Percentiles rank a stretch among this genome's conserved stretches.
Evolutionary conservation across 2,797 vertebrate genomes (phyloP).

Genomic region (Esox masquinongy): DNA sequence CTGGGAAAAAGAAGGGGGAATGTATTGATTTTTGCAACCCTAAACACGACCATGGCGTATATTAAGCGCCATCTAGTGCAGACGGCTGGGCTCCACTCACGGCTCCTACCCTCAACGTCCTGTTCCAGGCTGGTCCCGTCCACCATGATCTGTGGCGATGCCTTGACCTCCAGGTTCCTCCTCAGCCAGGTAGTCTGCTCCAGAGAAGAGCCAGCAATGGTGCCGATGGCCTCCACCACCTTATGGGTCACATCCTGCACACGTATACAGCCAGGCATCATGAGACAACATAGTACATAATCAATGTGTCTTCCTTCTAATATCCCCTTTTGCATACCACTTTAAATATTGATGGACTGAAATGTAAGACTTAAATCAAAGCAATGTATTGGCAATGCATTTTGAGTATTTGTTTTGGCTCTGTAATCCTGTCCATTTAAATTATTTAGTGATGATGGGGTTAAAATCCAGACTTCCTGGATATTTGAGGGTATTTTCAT

Average conservation of each 20-base stretch:
- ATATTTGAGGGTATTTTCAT: too few species aligned
- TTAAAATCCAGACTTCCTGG: too few species aligned
- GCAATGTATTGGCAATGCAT: background rate
- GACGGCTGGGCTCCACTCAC: background rate
- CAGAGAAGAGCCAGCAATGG: slow-evolving; percentile 93
- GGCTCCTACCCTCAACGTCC: slow-evolving; percentile 88
- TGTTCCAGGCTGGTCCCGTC: slow-evolving; percentile 89
- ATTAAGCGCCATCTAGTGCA: background rate
- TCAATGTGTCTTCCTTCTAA: background rate
- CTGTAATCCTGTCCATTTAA: too few species aligned
- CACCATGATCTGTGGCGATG: slow-evolving; percentile 94
- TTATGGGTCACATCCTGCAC: slow-evolving; percentile 95
- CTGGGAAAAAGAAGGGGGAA: too few species aligned
- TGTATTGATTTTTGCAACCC: background rate
- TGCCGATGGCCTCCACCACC: slow-evolving; percentile 95
- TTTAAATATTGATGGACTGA: background rate
- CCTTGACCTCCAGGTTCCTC: slow-evolving; percentile 96
- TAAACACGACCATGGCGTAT: background rate
- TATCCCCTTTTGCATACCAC: background rate
- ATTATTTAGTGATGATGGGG: too few species aligned
- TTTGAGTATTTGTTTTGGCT: background rate
- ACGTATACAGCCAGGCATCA: background rate
- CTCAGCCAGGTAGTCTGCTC: slow-evolving; percentile 98
- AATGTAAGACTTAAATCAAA: background rate
- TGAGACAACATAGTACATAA: background rate